Evolutionary conservation across 2,113 vertebrate species (phyloP).

Genomic region (Siphamia tubifer): DNA sequence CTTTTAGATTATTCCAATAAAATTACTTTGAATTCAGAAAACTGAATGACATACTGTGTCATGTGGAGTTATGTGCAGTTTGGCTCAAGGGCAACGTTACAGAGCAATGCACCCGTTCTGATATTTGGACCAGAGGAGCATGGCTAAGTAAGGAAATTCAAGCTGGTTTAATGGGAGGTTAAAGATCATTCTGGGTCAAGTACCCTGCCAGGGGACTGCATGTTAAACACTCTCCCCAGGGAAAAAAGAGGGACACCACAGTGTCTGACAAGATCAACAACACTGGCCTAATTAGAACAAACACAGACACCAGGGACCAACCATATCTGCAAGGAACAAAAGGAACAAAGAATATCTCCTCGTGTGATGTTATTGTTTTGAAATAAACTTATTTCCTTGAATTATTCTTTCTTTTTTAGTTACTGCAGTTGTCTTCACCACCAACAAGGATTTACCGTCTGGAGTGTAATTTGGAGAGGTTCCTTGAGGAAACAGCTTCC

Average conservation of each 20-base stretch:
- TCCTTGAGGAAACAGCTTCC: conserved; percentile 71
- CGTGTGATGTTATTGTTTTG: conserved; percentile 47
- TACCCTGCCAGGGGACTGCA: conserved; percentile 64
- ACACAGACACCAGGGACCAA: conserved; percentile 33
- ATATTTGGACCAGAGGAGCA: conserved; percentile 31
- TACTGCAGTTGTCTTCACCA: conserved; percentile 34
- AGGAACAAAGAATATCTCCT: conserved; percentile 52
- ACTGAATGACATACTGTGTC: neutral
- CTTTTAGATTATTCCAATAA: neutral
- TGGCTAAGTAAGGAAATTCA: conserved; percentile 27
- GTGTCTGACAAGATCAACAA: conserved; percentile 61
- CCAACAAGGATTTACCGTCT: conserved; percentile 71
- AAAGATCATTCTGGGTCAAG: conserved; percentile 70
- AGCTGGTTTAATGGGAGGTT: conserved; percentile 68
- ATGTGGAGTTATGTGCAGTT: neutral
- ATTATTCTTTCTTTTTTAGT: conserved; percentile 52
- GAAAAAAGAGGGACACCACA: conserved; percentile 42
- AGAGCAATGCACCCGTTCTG: conserved; percentile 21
- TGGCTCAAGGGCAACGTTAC: conserved; percentile 18
- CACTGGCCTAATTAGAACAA: conserved; percentile 71
- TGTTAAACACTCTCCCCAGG: conserved; percentile 68
- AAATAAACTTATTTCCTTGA: conserved; percentile 59
- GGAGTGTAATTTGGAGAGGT: conserved; percentile 71
- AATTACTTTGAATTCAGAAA: neutral
- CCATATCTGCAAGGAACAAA: conserved; percentile 26